Percentiles rank a stretch among this genome's conserved stretches.
Evolutionary conservation across 2,113 vertebrate genomes (phyloP).

Genomic region (Silurus asotus): DNA sequence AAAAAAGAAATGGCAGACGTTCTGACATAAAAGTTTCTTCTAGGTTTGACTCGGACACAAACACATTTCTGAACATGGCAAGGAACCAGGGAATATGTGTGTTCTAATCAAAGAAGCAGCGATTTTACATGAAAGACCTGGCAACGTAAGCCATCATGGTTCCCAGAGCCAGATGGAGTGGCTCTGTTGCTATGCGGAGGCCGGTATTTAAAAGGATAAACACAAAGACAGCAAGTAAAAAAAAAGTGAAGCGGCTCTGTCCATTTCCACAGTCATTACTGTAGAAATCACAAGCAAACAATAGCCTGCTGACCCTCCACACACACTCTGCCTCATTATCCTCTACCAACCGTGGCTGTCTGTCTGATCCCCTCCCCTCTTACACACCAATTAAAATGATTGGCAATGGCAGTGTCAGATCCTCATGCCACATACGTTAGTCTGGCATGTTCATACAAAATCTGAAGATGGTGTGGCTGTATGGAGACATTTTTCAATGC

Average conservation of each 20-base stretch:
- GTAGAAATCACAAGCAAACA: constrained; percentile 43
- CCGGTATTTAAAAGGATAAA: constrained; percentile 35
- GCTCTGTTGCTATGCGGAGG: constrained; percentile 21
- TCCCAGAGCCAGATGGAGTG: not conserved
- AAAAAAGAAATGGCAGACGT: constrained; percentile 27
- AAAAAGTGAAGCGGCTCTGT: constrained; percentile 24
- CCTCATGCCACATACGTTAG: constrained; percentile 36
- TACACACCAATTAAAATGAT: constrained; percentile 62
- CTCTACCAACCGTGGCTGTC: constrained; percentile 28
- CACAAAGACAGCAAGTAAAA: not conserved
- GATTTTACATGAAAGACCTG: constrained; percentile 24
- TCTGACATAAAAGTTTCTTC: constrained; percentile 17
- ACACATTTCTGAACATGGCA: constrained; percentile 6
- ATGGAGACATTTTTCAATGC: constrained; percentile 24
- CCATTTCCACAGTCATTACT: constrained; percentile 45
- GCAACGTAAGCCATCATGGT: not conserved
- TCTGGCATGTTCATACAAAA: constrained; percentile 22
- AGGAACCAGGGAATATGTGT: constrained; percentile 1
- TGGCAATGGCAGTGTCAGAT: constrained; percentile 53
- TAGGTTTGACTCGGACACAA: not conserved
- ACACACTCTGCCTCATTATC: constrained; percentile 56
- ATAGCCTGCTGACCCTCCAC: constrained; percentile 47
- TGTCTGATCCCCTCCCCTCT: constrained; percentile 38
- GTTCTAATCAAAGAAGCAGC: constrained; percentile 28
- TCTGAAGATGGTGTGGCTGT: constrained; percentile 35